phyloP scores from a whole-genome alignment of 2,797 vertebrate genomes.

The Bufotes viridis region DNA sequence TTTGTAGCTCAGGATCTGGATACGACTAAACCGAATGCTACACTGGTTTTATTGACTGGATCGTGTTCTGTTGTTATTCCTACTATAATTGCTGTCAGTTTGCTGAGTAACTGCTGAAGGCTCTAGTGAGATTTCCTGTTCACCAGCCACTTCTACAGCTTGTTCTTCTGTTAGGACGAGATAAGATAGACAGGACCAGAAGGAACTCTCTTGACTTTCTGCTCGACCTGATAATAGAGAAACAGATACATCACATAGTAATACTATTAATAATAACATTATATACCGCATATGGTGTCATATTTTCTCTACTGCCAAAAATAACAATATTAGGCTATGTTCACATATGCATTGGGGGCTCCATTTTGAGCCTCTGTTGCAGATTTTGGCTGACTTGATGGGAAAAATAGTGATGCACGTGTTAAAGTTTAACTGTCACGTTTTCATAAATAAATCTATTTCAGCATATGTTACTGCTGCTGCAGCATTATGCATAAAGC shows the following conservation, averaged over 20 bases:
- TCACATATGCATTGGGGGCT: too few species aligned
- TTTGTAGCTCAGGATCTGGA: neutral
- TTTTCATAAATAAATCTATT: too few species aligned
- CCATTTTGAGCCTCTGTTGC: too few species aligned
- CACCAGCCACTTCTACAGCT: slow-evolving; percentile 34
- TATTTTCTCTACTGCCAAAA: too few species aligned
- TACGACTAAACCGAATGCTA: neutral
- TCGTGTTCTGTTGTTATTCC: neutral
- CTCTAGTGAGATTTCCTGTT: slow-evolving; percentile 43
- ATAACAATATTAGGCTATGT: too few species aligned
- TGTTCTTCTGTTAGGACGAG: slow-evolving; percentile 49
- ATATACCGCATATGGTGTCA: neutral
- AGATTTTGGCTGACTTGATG: too few species aligned
- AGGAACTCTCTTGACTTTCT: neutral
- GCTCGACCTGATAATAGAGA: slow-evolving; percentile 42
- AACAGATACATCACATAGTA: neutral
- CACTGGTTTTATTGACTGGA: neutral
- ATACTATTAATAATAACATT: neutral
- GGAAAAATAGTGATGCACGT: too few species aligned
- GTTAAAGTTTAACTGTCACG: too few species aligned
- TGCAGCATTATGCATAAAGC: too few species aligned
- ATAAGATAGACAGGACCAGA: slow-evolving; percentile 53
- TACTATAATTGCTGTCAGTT: neutral
- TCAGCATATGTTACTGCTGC: too few species aligned
- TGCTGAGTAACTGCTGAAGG: slow-evolving; percentile 3